phyloP scores from a whole-genome alignment of 2,888 invertebrate species.

The Quadroppia sp. region DNA sequence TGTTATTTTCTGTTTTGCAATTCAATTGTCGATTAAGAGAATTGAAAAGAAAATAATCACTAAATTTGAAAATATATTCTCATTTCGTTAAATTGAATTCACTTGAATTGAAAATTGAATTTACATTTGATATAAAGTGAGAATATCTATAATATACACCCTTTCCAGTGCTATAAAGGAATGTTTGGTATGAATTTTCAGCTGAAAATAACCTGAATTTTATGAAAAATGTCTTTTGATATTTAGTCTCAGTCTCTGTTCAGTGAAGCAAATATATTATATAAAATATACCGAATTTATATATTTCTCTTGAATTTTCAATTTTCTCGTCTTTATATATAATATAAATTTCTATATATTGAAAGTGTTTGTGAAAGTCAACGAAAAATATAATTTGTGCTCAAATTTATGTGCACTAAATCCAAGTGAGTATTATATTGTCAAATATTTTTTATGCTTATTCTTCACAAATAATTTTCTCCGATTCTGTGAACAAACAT shows the following conservation, averaged over 20 bases:
- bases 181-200: too few relatives aligned
- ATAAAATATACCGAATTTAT: background rate
- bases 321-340: constrained; percentile 11
- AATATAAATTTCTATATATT: too few relatives aligned
- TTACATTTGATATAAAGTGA: too few relatives aligned
- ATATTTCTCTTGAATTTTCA: constrained; percentile 14
- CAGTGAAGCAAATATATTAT: constrained; percentile 9
- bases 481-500: constrained; percentile 17
- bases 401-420: background rate
- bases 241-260: background rate
- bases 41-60: too few relatives aligned
- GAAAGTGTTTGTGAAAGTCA: background rate
- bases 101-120: too few relatives aligned
- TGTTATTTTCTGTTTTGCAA: background rate
- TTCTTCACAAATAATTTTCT: constrained; percentile 4
- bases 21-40: too few relatives aligned
- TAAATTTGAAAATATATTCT: too few relatives aligned
- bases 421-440: background rate
- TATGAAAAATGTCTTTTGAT: background rate
- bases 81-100: too few relatives aligned
- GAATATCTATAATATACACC: too few relatives aligned
- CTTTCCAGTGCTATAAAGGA: too few relatives aligned
- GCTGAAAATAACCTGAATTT: background rate
- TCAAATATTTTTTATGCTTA: constrained; percentile 9
- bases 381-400: background rate